A percentile compares a stretch with the other conserved stretches of the same genome.
Evolutionary conservation across 2,888 invertebrate species (phyloP).

Genomic region (Daptonema setosum): DNA sequence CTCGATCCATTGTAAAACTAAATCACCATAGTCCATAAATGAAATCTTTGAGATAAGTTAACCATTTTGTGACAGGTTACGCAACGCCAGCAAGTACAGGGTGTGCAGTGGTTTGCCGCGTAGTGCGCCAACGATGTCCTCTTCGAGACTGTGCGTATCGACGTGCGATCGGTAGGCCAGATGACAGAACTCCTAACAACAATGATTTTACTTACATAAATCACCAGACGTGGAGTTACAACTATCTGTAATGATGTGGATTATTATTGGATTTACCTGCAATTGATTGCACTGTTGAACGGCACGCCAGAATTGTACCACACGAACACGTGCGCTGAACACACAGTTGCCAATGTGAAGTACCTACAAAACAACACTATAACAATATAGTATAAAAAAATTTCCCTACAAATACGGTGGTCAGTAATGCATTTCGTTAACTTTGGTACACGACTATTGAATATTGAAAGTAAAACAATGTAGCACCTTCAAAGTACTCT

Average conservation of each 20-base stretch:
- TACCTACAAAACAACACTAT: too few species aligned
- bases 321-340: not conserved
- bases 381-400: too few species aligned
- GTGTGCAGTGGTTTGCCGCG: not conserved
- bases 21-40: too few species aligned
- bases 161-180: not conserved
- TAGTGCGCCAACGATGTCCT: not conserved
- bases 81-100: not conserved
- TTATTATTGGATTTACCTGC: too few species aligned
- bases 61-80: not conserved
- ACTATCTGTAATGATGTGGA: too few species aligned
- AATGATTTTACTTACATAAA: not conserved
- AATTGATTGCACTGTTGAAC: not conserved
- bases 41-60: too few species aligned
- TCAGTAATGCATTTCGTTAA: too few species aligned
- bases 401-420: too few species aligned
- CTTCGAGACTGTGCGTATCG: not conserved
- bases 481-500: not conserved
- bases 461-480: too few species aligned
- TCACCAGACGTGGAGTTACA: too few species aligned
- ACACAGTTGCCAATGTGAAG: conserved; percentile 1
- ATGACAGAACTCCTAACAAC: not conserved
- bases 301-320: not conserved
- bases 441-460: too few species aligned
- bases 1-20: too few species aligned